Evolutionary conservation across 64 coral and sea anemone genomes (phyloP), one percentile per base, ranked within the genome.

Genomic region (Hydrozoanthus tunicans): DNA sequence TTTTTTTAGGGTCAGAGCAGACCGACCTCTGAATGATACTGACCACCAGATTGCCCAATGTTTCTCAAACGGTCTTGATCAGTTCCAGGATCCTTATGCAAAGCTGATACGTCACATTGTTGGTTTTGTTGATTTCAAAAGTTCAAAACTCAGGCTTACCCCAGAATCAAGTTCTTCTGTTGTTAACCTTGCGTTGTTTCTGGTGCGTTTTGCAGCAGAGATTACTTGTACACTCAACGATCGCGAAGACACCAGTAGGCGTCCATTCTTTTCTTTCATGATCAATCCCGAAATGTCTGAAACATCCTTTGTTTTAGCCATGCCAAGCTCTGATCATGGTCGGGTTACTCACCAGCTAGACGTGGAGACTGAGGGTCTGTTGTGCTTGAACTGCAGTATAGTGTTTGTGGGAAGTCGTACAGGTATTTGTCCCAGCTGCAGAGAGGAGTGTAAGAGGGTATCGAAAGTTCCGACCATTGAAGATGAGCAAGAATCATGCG

Each of bases 261-360:
- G 78, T 60, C 56, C 78, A 58, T 80, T 80, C 56, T 20, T 60
- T 26, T 80, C 78, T 23, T 80, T 80, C 56, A 58, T 80, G 78
- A 58, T 60, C 54, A 80, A 80, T 6, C 78, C 78, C 26, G 17
- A 24, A 58, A 1, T 25, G 56, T 59, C n/a, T 17, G n/a, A 58
- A 27, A 25, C 17, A 58, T 58, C 78, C 56, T 80, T 80, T 9
- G 20, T 80, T 58, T 58, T 80, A 60, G 78, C 78, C 17, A 58
- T 60, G 78, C 78, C 32, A 43, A 43, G 32, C 32, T 43, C 32
- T 43, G 32, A 43, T 43, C 32, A 2, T 43, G 32, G 32, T 43
- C 32, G 32, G 32, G 32, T 43, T 43, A 43, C 32, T 43, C 32
- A 43, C 32, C 32, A 43, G 32, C 32, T 43, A 43, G 32, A 43